Conservation (phyloP, 2,888 invertebrate species). For the Apamea crenata region DNA sequence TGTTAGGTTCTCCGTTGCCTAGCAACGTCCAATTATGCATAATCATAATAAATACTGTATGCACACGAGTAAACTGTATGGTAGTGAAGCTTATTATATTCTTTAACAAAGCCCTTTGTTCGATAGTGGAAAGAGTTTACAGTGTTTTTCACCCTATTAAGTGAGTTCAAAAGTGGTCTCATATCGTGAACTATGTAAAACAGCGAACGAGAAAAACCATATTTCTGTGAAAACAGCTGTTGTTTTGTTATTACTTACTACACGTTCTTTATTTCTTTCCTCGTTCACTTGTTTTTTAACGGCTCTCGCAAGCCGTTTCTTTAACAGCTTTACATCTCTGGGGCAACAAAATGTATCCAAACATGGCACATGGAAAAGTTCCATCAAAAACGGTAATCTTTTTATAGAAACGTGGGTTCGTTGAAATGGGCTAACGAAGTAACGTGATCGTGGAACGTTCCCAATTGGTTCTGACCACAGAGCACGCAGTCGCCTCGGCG, state of each 20-base stretch:
- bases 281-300: constrained; percentile 19
- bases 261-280: constrained; percentile 1
- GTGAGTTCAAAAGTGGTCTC: not conserved
- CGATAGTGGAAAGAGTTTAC: not conserved
- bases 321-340: constrained; percentile 11
- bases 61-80: not conserved
- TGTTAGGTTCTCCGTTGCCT: constrained; percentile 40
- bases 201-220: not conserved
- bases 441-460: constrained; percentile 31
- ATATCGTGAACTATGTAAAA: not conserved
- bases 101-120: not conserved
- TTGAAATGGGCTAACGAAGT: constrained; percentile 48
- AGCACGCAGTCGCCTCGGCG: no score
- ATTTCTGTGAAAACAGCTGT: not conserved
- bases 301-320: constrained; percentile 10
- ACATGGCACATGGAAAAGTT: constrained; percentile 33
- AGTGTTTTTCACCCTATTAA: not conserved
- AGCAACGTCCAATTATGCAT: constrained; percentile 36
- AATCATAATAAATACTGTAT: constrained; percentile 24
- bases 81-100: constrained; percentile 9
- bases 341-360: constrained; percentile 27
- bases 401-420: constrained; percentile 26
- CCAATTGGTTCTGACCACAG: constrained; percentile 10
- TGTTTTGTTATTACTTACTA: not conserved
- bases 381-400: constrained; percentile 35